These are phyloP conservation scores for Tragulus kanchil DNA, from an alignment of 2,113 vertebrate genomes.

Conservation along the genomic window DNA sequence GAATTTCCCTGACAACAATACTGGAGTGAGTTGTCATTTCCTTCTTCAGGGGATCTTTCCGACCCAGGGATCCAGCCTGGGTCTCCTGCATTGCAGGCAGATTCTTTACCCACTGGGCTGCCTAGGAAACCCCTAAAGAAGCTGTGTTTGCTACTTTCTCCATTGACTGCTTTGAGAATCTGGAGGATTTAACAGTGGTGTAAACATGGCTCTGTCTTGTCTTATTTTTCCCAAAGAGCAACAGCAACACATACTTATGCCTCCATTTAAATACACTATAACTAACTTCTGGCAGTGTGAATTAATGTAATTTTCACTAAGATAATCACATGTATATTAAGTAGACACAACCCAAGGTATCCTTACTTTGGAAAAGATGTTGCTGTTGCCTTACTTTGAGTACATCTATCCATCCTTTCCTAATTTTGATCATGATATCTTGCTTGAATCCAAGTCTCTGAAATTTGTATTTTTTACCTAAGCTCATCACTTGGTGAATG, in stretches of 20 bases:
- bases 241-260: neutral
- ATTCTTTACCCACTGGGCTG: neutral
- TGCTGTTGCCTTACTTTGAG: neutral
- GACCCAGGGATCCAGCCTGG: neutral
- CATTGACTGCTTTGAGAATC: neutral
- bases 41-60: neutral
- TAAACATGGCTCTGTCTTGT: neutral
- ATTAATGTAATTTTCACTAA: neutral
- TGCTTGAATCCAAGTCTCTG: neutral
- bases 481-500: neutral
- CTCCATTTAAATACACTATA: neutral
- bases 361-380: neutral
- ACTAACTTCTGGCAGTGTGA: neutral
- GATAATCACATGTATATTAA: neutral
- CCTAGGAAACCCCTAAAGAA: neutral
- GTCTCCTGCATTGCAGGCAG: neutral
- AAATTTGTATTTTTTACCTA: slow-evolving; percentile 9
- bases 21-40: neutral
- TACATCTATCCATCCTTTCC: neutral
- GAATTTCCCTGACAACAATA: neutral
- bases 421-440: neutral
- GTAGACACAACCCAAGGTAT: neutral
- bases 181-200: neutral
- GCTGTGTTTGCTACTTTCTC: neutral
- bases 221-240: neutral